These are phyloP conservation scores for Prorops nasuta DNA, from an alignment of 1,140 invertebrate genomes.

Conservation along the genomic window DNA sequence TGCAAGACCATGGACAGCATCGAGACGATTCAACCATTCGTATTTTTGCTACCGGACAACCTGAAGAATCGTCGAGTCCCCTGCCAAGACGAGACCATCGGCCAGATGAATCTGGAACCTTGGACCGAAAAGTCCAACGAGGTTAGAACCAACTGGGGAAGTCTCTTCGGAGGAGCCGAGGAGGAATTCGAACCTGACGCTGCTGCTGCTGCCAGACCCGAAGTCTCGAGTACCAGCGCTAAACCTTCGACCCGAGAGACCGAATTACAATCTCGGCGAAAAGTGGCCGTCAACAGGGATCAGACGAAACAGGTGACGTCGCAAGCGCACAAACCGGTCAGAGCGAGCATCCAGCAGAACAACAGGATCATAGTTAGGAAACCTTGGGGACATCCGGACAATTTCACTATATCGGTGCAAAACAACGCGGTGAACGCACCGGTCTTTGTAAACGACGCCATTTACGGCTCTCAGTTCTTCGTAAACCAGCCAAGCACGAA, in stretches of 20 bases:
- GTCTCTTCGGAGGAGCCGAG: background rate
- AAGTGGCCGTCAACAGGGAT: too few relatives aligned
- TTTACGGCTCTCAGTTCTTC: slow-evolving; percentile 33
- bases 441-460: slow-evolving; percentile 41
- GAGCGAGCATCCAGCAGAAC: slow-evolving; percentile 42
- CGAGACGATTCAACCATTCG: slow-evolving; percentile 71
- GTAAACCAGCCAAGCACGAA: slow-evolving; percentile 16
- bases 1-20: slow-evolving; percentile 80
- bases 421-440: slow-evolving; percentile 48
- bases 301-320: background rate
- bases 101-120: slow-evolving; percentile 67
- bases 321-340: slow-evolving; percentile 22
- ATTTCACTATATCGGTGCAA: slow-evolving; percentile 44
- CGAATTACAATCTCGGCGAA: too few relatives aligned
- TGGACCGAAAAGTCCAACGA: slow-evolving; percentile 55
- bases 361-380: slow-evolving; percentile 40
- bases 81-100: slow-evolving; percentile 68
- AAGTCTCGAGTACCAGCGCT: too few relatives aligned
- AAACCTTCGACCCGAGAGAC: too few relatives aligned
- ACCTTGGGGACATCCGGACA: slow-evolving; percentile 38
- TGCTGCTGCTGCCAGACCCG: too few relatives aligned
- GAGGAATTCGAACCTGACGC: background rate
- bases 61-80: slow-evolving; percentile 65
- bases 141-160: background rate
- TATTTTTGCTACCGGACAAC: slow-evolving; percentile 68